A percentile compares a stretch with the other conserved stretches of the same genome.
Evolutionary conservation across 1,140 invertebrate species (phyloP).

Genomic region (Scaptomyza pallida): DNA sequence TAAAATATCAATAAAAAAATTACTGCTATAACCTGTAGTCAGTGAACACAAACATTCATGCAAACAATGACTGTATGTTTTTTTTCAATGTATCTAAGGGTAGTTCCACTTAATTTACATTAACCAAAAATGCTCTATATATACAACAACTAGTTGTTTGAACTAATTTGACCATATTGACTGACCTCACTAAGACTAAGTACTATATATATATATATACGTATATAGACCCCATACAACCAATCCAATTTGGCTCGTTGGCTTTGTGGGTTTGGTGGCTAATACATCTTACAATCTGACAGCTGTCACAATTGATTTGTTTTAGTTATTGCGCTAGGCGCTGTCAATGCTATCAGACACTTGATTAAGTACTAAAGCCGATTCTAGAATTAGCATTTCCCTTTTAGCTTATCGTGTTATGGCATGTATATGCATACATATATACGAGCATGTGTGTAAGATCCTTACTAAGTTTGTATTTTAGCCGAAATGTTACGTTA

Average conservation of each 20-base stretch:
- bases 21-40: too few species aligned
- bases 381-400: constrained; percentile 32
- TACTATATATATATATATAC: too few species aligned
- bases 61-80: too few species aligned
- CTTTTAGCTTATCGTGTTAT: constrained; percentile 3
- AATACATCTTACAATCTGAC: constrained; percentile 47
- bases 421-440: too few species aligned
- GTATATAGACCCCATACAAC: background rate
- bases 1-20: too few species aligned
- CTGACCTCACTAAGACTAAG: background rate
- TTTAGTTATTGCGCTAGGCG: constrained; percentile 36
- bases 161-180: background rate
- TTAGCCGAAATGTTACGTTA: background rate
- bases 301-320: constrained; percentile 49
- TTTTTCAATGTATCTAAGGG: too few species aligned
- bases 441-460: too few species aligned
- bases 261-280: constrained; percentile 17
- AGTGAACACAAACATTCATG: too few species aligned
- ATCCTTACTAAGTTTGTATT: too few species aligned
- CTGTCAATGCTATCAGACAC: constrained; percentile 43
- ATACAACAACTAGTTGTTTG: too few species aligned
- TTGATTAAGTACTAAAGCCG: constrained; percentile 43
- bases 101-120: too few species aligned
- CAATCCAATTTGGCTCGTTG: constrained; percentile 27
- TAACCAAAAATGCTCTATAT: too few species aligned